Evolutionary conservation across 1,140 invertebrate genomes (phyloP).

Genomic region (Platyscapa corneri): DNA sequence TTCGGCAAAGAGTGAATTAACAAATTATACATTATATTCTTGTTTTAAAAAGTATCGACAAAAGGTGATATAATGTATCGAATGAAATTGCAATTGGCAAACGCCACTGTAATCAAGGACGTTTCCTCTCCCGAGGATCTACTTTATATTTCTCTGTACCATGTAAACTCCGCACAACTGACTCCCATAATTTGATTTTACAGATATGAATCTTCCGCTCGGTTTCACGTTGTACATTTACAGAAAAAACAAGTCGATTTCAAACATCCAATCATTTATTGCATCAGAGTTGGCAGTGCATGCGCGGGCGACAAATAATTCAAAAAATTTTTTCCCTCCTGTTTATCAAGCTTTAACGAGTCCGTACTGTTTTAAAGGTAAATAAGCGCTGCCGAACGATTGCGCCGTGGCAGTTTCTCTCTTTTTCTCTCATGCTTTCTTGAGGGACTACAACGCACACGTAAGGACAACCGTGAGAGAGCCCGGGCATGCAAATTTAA

Average conservation of each 20-base stretch:
- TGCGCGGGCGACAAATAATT: not conserved
- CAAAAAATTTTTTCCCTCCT: not conserved
- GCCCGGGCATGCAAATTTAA: conserved; percentile 30
- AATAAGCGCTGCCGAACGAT: not conserved
- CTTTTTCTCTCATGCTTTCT: too few relatives aligned
- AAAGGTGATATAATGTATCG: too few relatives aligned
- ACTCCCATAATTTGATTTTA: not conserved
- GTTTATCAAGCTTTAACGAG: conserved; percentile 20
- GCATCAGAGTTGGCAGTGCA: not conserved
- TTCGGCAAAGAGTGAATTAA: too few relatives aligned
- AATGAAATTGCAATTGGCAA: too few relatives aligned
- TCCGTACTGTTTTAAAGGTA: not conserved
- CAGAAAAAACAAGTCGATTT: not conserved
- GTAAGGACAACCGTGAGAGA: not conserved
- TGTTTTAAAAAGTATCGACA: too few relatives aligned
- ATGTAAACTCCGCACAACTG: not conserved
- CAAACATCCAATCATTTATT: not conserved
- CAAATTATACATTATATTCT: too few relatives aligned
- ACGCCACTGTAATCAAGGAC: too few relatives aligned
- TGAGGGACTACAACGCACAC: conserved; percentile 4
- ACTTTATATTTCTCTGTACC: not conserved
- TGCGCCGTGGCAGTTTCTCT: not conserved
- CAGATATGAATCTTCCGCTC: not conserved
- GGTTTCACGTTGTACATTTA: not conserved
- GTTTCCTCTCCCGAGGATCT: too few relatives aligned